Base-by-base conservation (phyloP, 2,797 vertebrate genomes). In the Lacerta bilineata region DNA sequence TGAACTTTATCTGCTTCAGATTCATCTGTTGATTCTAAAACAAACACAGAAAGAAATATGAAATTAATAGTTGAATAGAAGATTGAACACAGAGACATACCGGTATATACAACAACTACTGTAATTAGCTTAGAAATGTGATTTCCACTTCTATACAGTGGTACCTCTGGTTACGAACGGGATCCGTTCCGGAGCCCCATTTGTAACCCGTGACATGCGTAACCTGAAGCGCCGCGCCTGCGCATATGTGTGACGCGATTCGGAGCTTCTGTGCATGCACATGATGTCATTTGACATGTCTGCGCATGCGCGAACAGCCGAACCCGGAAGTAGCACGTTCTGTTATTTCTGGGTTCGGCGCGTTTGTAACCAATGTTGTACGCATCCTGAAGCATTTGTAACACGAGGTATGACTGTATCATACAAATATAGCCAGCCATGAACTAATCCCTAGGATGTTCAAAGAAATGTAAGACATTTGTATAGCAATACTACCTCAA, bases 1-100 rank as follows among this genome's bases (percentile, higher is more conserved):
- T 99, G 99, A 95, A 98, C 97, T 97, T 99, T 99, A 96, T 99
- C 99, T 92, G 97, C 98, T 96, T 99, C 99, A 94, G 98, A 98
- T 91, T 99, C 99, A 94, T 99, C 99, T 75, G 98, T 99, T 71
- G 99, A 99, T 95, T 99, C 99, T 99, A 95, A 95, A 97, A 96
- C 84, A 94, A 94, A 95, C 91, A 85, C 0, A 25, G 87, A 91
- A 36, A 84, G 61, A 64, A 77, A 1, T 0, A 0, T 0, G 59
- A 88, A 61, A 46, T 0, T 15, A 7, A 69, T 77, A 92, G 78
- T 83, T 89, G 85, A 90, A 89, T 0, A 88, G 36, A 79, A 64
- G 46, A 91, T 64, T 0, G 9, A 72, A 77, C 8, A 80, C 7
- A 8, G 23, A 25, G 1, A 23, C 41, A 1, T 0, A 33, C 33